Base-by-base conservation (phyloP, 2,113 vertebrate genomes). In the Eublepharis macularius region DNA sequence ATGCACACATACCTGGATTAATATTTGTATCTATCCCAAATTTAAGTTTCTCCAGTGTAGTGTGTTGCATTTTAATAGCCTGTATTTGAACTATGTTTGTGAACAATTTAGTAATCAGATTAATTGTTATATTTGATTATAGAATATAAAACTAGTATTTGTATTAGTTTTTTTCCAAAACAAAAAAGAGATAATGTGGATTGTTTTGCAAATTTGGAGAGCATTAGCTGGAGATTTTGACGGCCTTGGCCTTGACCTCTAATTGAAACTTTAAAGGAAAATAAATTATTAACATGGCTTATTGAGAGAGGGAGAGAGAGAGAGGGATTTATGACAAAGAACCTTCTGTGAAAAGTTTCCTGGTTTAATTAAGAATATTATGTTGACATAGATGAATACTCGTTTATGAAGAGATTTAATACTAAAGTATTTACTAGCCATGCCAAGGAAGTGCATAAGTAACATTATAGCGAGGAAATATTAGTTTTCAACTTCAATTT, bases 51-150 rank as follows among this genome's bases (percentile, higher is more conserved):
- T 65, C 29, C 81, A 83, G 51, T 84, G 85, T 83, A 86, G 14
- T 26, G 19, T 79, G 49, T 63, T 66, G 10, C 43, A 81, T 75
- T 79, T 90, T 86, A 76, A 75, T 49, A 65, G 13, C 63, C 4
- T 12, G 21, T 16, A 14, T 80, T 75, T 63, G 39, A 17, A 81
- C 51, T 80, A 75, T 82, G 78, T 39, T 76, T 57, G n/a, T n/a
- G 80, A 32, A 9, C 14, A 43, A 36, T 77, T 51, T 76, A 41
- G 63, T 36, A 83, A 39, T 76, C 19, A 79, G 45, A 82, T 5
- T 76, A 82, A 68, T 24, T 39, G 11, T 26, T 68, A 91, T 19
- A 83, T 80, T 65, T 81, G 29, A 89, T 88, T 75, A 69, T 79
- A 9, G 29, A 54, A 77, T 80, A 45, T 63, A 41, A 81, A 88